phyloP scores from a whole-genome alignment of 1,140 invertebrate species.

The Achatina immaculata region DNA sequence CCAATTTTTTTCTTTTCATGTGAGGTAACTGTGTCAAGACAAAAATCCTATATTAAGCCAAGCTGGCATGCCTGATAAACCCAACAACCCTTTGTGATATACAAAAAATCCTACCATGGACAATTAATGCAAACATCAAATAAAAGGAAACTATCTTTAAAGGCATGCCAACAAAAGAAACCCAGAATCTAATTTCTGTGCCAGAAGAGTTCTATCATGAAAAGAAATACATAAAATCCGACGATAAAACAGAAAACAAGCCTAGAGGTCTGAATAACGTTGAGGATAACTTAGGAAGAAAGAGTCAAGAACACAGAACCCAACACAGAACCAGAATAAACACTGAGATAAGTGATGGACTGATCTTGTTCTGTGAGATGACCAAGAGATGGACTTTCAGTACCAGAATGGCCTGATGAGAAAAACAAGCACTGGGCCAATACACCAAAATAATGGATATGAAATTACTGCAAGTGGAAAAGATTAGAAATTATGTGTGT shows the following conservation, averaged over 20 bases:
- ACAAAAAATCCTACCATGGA: not conserved
- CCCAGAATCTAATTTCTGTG: not conserved
- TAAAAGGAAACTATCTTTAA: not conserved
- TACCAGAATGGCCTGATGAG: too few species aligned
- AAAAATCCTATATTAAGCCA: not conserved
- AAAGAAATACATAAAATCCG: not conserved
- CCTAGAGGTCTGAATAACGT: not conserved
- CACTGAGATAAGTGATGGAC: too few species aligned
- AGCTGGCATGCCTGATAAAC: not conserved
- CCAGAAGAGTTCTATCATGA: not conserved
- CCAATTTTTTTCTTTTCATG: not conserved
- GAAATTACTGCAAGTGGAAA: too few species aligned
- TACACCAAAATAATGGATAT: too few species aligned
- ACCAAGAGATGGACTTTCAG: too few species aligned
- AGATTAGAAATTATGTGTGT: too few species aligned
- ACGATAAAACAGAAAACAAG: not conserved
- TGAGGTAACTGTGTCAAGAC: not conserved
- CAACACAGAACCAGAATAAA: too few species aligned
- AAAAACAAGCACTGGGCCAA: too few species aligned
- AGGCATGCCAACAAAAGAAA: not conserved
- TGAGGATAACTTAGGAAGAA: not conserved
- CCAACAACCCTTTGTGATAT: not conserved
- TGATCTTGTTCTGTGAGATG: too few species aligned
- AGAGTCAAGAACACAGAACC: too few species aligned
- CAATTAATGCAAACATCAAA: not conserved